Conservation (phyloP, 2,888 invertebrate genomes). For the Drosophila eohydei region DNA sequence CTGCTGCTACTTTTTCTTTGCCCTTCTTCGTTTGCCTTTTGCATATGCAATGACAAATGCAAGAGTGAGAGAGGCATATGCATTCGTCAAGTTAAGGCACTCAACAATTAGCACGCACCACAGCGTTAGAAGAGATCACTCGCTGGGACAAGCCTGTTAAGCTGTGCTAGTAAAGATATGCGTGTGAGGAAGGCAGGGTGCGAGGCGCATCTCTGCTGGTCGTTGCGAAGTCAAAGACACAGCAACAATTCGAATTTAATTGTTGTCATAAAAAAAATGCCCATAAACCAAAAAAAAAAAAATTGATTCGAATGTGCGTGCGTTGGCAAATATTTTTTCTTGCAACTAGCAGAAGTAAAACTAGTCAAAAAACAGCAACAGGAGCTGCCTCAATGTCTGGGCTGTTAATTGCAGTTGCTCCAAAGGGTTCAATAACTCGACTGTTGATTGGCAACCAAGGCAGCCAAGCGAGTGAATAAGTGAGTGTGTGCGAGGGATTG, state of each 20-base stretch:
- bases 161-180: constrained; percentile 12
- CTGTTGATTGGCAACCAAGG: constrained; percentile 68
- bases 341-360: background rate
- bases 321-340: constrained; percentile 41
- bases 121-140: constrained; percentile 20
- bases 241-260: constrained; percentile 75
- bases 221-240: constrained; percentile 30
- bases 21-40: constrained; percentile 2
- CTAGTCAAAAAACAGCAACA: constrained; percentile 49
- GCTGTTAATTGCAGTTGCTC: constrained; percentile 58
- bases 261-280: constrained; percentile 64
- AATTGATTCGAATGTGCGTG: constrained; percentile 41
- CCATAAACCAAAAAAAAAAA: constrained; percentile 27
- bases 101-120: constrained; percentile 70
- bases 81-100: constrained; percentile 53
- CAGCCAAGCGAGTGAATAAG: background rate
- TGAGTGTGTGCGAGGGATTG: background rate
- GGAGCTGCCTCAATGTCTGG: constrained; percentile 54
- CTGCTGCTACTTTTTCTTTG: constrained; percentile 8
- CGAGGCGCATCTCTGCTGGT: background rate
- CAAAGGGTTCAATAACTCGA: constrained; percentile 69
- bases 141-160: background rate
- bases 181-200: background rate
- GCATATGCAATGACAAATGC: constrained; percentile 54
- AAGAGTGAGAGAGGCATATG: constrained; percentile 9